Base-by-base conservation (phyloP, 2,888 invertebrate species). In the Netelia melanura region DNA sequence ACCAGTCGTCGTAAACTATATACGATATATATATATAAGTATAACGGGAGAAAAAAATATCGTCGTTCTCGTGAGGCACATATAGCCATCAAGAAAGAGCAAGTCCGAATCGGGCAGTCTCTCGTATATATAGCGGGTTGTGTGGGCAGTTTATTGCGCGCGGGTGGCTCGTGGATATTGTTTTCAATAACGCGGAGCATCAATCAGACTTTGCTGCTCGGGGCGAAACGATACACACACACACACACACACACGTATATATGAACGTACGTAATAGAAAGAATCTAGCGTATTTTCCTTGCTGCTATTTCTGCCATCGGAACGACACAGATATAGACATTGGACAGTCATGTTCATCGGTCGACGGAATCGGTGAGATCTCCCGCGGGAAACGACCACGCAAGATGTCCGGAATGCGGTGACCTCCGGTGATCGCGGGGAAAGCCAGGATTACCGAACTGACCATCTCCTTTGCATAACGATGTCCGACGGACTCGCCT, bases 391-490 rank as follows among this genome's bases (percentile, higher is more conserved):
- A 90, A 90, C 89, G 90, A 90, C 88, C 87, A 89, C 91, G 89
- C 92, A 92, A 91, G 91, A 93, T 93, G 93, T 92, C 90, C 89
- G 87, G 90, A 92, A 93, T 90, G 91, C 92, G 92, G 87, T 89
- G 90, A 91, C 90, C 92, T 91, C 86, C 87, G 89, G 86, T 88
- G 80, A 87, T 86, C 88, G 44, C 65, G 17, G 74, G 86, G 87
- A 88, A 90, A 89, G 89, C 89, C 83, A 88, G 89, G 92, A 93
- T 93, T 90, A 92, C 92, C 87, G 89, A 90, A 90, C 91, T 93
- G 93, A 93, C 93, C 93, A 93, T 93, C 93, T 92, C 88, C 88
- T 93, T 93, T 93, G 92, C 93, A 93, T 93, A 93, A 93, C 92
- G 93, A 92, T 92, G 84, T 89, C 81, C 77, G 82, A 74, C 43